Percentiles rank a stretch among this genome's conserved stretches.
phyloP scores from a whole-genome alignment of 2,888 invertebrate species.

The Drosophila testacea region DNA sequence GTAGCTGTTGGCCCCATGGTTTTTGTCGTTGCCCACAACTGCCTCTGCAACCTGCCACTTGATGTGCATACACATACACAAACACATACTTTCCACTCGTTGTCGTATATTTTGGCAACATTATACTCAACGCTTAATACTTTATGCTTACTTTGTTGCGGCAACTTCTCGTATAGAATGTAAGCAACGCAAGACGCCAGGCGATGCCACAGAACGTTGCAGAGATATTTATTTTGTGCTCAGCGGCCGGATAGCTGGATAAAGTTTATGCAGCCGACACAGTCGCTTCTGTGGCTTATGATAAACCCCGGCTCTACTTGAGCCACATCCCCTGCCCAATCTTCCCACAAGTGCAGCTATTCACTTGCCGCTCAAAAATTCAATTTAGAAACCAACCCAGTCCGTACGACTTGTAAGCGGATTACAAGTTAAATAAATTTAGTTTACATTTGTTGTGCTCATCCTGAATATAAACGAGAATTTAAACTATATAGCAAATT shows the following conservation, averaged over 20 bases:
- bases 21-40: constrained; percentile 14
- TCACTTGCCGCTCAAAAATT: constrained; percentile 57
- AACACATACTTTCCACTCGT: constrained; percentile 20
- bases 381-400: constrained; percentile 50
- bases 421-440: constrained; percentile 70
- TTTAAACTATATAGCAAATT: constrained; percentile 29
- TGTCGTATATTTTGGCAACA: constrained; percentile 69
- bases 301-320: constrained; percentile 31
- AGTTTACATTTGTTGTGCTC: constrained; percentile 27
- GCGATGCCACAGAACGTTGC: constrained; percentile 23
- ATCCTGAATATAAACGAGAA: not conserved
- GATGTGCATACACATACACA: constrained; percentile 20
- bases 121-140: constrained; percentile 70
- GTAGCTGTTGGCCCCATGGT: constrained; percentile 61
- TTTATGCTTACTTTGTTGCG: constrained; percentile 72
- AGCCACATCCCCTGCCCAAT: constrained; percentile 18
- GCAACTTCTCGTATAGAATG: constrained; percentile 42
- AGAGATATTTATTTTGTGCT: constrained; percentile 62
- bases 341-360: constrained; percentile 24
- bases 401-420: constrained; percentile 49
- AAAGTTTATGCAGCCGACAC: constrained; percentile 57
- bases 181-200: constrained; percentile 1
- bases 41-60: constrained; percentile 47
- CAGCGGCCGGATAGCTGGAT: constrained; percentile 45
- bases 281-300: constrained; percentile 19